phyloP scores from a whole-genome alignment of 2,888 invertebrate species.

The Mycalesis mineus region DNA sequence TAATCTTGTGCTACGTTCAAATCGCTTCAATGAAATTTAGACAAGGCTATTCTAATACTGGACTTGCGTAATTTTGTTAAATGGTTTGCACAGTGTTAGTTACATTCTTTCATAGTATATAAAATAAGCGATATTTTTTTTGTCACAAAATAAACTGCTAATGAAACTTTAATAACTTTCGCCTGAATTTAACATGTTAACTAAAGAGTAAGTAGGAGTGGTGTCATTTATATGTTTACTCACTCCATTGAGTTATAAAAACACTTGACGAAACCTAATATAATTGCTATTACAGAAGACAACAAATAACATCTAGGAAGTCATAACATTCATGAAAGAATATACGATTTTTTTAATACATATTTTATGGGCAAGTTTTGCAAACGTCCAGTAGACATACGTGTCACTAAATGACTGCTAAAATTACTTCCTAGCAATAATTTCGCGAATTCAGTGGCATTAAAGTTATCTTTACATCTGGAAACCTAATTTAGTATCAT shows the following conservation, averaged over 20 bases:
- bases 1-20: slow-evolving; percentile 63
- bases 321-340: slow-evolving; percentile 21
- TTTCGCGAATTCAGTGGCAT: slow-evolving; percentile 23
- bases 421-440: slow-evolving; percentile 32
- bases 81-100: slow-evolving; percentile 1
- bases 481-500: slow-evolving; percentile 22
- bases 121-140: too few relatives aligned
- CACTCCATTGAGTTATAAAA: too few relatives aligned
- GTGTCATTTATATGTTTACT: too few relatives aligned
- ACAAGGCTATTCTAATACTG: slow-evolving; percentile 12
- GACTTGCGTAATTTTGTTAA: slow-evolving; percentile 12
- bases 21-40: slow-evolving; percentile 29
- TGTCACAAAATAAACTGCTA: too few relatives aligned
- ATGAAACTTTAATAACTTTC: too few relatives aligned
- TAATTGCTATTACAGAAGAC: slow-evolving; percentile 10
- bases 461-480: slow-evolving; percentile 28
- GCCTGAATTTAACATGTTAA: too few relatives aligned
- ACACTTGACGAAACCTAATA: too few relatives aligned
- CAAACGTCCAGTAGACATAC: slow-evolving; percentile 18
- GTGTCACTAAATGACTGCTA: slow-evolving; percentile 22
- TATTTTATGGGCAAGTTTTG: slow-evolving; percentile 23
- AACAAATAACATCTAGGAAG: slow-evolving; percentile 25
- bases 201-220: too few relatives aligned
- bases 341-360: slow-evolving; percentile 8
- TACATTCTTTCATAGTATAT: too few relatives aligned